Percentiles rank a stretch among this genome's conserved stretches.
phyloP scores from a whole-genome alignment of 2,888 invertebrate genomes.

The Horisme vitalbata region DNA sequence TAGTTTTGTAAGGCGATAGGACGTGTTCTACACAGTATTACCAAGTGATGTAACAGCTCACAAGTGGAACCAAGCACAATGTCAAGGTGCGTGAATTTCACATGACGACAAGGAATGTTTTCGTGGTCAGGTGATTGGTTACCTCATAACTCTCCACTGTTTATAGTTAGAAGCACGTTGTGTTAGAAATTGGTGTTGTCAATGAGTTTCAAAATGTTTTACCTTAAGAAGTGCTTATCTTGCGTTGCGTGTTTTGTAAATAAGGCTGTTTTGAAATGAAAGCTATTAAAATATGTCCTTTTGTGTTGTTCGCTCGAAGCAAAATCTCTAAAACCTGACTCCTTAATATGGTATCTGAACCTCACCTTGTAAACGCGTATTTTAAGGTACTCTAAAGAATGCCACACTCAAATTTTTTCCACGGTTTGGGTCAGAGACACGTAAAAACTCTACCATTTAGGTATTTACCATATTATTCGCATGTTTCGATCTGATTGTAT shows the following conservation, averaged over 20 bases:
- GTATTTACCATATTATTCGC: too few relatives aligned
- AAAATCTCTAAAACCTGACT: too few relatives aligned
- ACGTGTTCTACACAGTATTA: constrained; percentile 51
- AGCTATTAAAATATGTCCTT: too few relatives aligned
- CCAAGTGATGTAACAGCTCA: constrained; percentile 53
- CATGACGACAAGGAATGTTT: constrained; percentile 29
- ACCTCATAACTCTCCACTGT: constrained; percentile 4
- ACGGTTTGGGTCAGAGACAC: too few relatives aligned
- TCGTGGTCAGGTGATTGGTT: constrained; percentile 12
- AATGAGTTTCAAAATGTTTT: background rate
- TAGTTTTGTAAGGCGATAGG: constrained; percentile 59
- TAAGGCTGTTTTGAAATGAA: background rate
- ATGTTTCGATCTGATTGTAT: too few relatives aligned
- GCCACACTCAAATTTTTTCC: too few relatives aligned
- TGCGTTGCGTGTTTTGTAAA: background rate
- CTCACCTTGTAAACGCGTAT: too few relatives aligned
- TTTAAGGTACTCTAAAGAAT: too few relatives aligned
- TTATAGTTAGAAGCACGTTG: constrained; percentile 14
- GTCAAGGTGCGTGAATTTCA: constrained; percentile 67
- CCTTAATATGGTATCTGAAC: too few relatives aligned
- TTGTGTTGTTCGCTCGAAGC: too few relatives aligned
- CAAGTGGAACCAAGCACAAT: constrained; percentile 57
- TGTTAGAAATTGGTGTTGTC: background rate
- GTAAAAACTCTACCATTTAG: too few relatives aligned
- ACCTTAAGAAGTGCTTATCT: background rate